These are phyloP conservation scores for Chunga burmeisteri DNA, from an alignment of 2,113 vertebrate genomes.

Conservation along the genomic window DNA sequence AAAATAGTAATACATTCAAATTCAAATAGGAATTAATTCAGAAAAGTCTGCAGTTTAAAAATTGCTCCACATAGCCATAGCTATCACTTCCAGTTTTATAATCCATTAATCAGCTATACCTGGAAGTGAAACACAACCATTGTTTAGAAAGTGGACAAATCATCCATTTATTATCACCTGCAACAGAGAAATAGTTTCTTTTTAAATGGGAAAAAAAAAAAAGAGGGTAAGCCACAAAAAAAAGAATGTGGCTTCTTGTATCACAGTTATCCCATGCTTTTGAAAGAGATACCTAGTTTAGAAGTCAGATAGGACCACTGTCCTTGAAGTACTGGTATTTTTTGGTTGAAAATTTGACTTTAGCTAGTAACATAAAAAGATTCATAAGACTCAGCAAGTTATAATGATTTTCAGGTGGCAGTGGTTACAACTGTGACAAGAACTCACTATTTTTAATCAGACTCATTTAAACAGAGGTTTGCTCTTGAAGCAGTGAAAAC, in stretches of 20 bases:
- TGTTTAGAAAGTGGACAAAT: not conserved
- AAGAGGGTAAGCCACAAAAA: not conserved
- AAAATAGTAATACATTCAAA: not conserved
- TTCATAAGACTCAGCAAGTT: not conserved
- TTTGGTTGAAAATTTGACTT: not conserved
- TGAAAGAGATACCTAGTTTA: not conserved
- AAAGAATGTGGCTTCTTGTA: not conserved
- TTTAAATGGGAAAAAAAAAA: not conserved
- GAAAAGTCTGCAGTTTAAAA: not conserved
- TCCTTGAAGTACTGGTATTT: not conserved
- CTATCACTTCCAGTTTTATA: not conserved
- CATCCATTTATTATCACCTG: not conserved
- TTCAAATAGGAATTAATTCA: not conserved
- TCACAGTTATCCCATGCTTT: not conserved
- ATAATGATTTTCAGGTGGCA: not conserved
- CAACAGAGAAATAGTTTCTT: not conserved
- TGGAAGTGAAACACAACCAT: not conserved
- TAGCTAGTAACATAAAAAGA: not conserved
- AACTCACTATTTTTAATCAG: not conserved
- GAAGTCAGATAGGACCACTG: not conserved
- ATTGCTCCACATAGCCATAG: not conserved
- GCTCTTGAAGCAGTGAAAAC: not conserved
- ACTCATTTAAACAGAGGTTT: not conserved
- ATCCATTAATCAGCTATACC: not conserved
- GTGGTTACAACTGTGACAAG: not conserved